Evolutionary conservation across 2,888 invertebrate species (phyloP).

Genomic region (Drosophila peninsularis): DNA sequence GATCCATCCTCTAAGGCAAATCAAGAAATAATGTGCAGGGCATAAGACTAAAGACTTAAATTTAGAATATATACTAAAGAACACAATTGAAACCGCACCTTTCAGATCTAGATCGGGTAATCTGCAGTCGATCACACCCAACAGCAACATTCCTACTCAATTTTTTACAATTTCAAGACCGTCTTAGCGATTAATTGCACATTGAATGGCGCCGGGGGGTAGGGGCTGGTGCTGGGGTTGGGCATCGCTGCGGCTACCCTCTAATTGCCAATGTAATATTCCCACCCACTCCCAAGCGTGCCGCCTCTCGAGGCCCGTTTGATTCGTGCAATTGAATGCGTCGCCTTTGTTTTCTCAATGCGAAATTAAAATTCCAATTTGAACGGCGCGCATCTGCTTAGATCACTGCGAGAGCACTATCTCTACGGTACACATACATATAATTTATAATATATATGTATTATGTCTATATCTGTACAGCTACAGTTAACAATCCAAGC

Average conservation of each 20-base stretch:
- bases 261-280: constrained; percentile 63
- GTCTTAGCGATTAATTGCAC: constrained; percentile 39
- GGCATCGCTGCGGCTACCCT: constrained; percentile 9
- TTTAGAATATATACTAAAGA: too few relatives aligned
- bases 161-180: constrained; percentile 34
- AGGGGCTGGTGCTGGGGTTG: not conserved
- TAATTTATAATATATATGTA: not conserved
- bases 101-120: too few relatives aligned
- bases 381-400: constrained; percentile 52
- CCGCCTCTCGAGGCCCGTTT: constrained; percentile 7
- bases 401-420: constrained; percentile 46
- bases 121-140: not conserved
- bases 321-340: constrained; percentile 69
- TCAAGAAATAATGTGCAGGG: too few relatives aligned
- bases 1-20: too few relatives aligned
- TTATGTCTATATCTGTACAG: not conserved
- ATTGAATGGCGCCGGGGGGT: not conserved
- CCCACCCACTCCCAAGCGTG: constrained; percentile 33
- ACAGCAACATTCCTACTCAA: not conserved
- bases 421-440: not conserved
- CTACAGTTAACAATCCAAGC: constrained; percentile 28
- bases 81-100: too few relatives aligned
- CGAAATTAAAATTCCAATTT: constrained; percentile 77
- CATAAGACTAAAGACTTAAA: too few relatives aligned
- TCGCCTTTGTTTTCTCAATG: constrained; percentile 75